Base-by-base conservation (phyloP, 1,140 invertebrate species). In the Maconellicoccus hirsutus region DNA sequence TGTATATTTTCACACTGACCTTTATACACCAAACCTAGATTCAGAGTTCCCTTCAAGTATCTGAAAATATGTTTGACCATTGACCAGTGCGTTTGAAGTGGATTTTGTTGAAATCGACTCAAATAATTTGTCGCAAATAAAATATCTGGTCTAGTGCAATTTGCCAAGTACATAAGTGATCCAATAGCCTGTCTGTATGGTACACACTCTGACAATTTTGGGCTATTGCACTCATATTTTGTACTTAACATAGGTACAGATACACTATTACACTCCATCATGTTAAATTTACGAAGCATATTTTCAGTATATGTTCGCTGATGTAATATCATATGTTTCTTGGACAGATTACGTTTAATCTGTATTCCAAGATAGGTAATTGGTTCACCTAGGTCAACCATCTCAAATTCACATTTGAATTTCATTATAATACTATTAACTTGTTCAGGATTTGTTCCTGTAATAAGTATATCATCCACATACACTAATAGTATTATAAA, bases 61-160 rank as follows among this genome's bases (percentile, higher is more conserved):
- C 76, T 63, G n/a, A 79, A 72, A 0, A 78, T 71, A 59, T 75
- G 70, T 71, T 78, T 79, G 1, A 73, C 74, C 73, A 72, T 73
- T 70, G 73, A 14, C 72, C 73, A 74, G 74, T 77, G 74, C 70
- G 70, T 66, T 66, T 71, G 71, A 21, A 66, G 25, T 71, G 71
- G 72, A 26, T 16, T 38, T 75, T 76, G 59, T 52, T 75, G 76
- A 69, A 76, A 76, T 19, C 73, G 71, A 16, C 75, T 70, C 22
- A 78, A 73, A 8, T 42, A 73, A 70, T 74, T 77, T 38, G 77
- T 77, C 3, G 78, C n/a, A 75, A 76, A 75, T 79, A 12, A 75
- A 23, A 82, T 78, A 72, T 82, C 78, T 14, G 80, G 80, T 72
- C 79, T 73, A 1, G 79, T 80, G 38, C 70, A 75, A 2, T 74